These are phyloP conservation scores for Ceyx margarethae DNA, from an alignment of 2,113 vertebrate species.

Conservation along the genomic window DNA sequence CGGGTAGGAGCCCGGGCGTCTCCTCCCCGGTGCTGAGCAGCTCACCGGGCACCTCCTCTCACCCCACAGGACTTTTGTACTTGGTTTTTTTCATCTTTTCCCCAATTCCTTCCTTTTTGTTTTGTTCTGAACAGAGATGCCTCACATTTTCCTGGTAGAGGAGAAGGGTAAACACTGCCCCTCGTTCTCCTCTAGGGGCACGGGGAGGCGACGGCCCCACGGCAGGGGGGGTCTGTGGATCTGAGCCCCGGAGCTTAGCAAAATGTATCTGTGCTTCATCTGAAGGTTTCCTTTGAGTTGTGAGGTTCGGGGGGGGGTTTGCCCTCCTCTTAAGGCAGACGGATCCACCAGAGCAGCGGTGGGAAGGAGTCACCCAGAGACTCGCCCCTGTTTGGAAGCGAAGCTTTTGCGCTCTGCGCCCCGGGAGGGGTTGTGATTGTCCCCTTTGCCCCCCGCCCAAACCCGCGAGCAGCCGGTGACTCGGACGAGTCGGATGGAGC, in stretches of 20 bases:
- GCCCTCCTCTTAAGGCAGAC: not conserved
- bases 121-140: not conserved
- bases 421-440: slow-evolving; percentile 22
- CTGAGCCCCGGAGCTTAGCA: slow-evolving; percentile 32
- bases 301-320: not conserved
- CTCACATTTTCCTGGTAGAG: not conserved
- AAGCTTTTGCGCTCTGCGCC: not conserved
- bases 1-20: not conserved
- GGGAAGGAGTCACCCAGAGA: not conserved
- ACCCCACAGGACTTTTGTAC: not conserved
- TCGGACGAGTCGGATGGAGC: slow-evolving; percentile 40
- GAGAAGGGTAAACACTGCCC: not conserved
- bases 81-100: fast-evolving
- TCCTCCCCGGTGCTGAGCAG: no score
- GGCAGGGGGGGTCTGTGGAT: not conserved
- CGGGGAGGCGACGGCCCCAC: fast-evolving
- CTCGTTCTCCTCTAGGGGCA: not conserved
- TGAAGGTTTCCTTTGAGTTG: slow-evolving; percentile 8
- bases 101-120: not conserved
- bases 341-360: not conserved
- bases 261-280: slow-evolving; percentile 21
- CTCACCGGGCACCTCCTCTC: no score
- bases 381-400: not conserved
- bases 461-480: slow-evolving; percentile 3
- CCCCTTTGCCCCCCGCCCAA: slow-evolving; percentile 44